phyloP scores from a whole-genome alignment of 2,888 invertebrate genomes.

The Phytoseiulus persimilis region DNA sequence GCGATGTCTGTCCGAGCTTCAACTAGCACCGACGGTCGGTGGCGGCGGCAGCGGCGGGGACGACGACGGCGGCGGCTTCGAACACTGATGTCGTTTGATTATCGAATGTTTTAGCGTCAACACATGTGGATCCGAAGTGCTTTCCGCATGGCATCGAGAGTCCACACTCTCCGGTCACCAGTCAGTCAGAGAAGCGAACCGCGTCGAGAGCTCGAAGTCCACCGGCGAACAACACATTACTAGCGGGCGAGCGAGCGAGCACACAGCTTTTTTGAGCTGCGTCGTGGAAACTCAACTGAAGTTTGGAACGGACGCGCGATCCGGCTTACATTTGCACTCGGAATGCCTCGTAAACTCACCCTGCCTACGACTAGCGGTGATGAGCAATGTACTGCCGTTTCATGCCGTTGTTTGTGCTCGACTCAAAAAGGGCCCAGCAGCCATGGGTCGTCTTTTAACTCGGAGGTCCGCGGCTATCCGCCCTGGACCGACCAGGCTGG shows the following conservation, averaged over 20 bases:
- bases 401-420: slow-evolving; percentile 24
- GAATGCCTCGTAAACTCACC: neutral
- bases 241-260: neutral
- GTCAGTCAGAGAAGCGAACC: neutral
- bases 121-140: neutral
- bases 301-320: neutral
- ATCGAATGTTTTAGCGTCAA: neutral
- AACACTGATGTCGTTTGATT: slow-evolving; percentile 5
- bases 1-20: neutral
- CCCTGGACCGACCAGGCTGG: slow-evolving; percentile 5
- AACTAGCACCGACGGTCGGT: neutral
- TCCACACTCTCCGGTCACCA: neutral
- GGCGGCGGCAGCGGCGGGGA: neutral
- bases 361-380: slow-evolving; percentile 28
- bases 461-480: slow-evolving; percentile 5
- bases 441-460: slow-evolving; percentile 19
- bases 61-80: neutral
- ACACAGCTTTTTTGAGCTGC: neutral
- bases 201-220: slow-evolving; percentile 5
- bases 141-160: neutral
- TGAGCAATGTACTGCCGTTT: slow-evolving; percentile 28
- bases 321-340: neutral
- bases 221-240: neutral
- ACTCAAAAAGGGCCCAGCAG: slow-evolving; percentile 17
- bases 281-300: slow-evolving; percentile 5